A percentile compares a stretch with the other conserved stretches of the same genome.
Evolutionary conservation across 1,140 invertebrate species (phyloP).

Genomic region (Helicorthomorpha holstii): DNA sequence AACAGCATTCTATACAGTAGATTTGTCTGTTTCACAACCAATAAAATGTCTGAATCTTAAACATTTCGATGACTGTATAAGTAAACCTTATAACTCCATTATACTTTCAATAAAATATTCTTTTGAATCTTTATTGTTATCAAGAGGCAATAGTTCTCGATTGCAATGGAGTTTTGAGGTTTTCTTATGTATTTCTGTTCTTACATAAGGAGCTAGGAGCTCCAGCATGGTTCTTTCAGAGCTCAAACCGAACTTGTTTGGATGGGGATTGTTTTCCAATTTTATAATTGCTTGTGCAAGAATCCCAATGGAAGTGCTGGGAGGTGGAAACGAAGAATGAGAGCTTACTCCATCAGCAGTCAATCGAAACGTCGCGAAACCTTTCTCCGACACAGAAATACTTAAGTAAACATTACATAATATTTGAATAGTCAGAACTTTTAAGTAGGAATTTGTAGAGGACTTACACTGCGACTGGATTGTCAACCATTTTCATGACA

Average conservation of each 20-base stretch:
- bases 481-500: constrained; percentile 25
- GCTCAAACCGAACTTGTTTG: constrained; percentile 32
- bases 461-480: constrained; percentile 30
- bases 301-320: constrained; percentile 31
- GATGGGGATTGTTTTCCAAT: constrained; percentile 29
- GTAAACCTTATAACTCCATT: too few relatives aligned
- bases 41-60: too few relatives aligned
- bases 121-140: too few relatives aligned
- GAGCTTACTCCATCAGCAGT: constrained; percentile 26
- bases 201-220: constrained; percentile 25
- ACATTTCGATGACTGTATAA: too few relatives aligned
- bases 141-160: background rate
- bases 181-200: too few relatives aligned
- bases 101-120: too few relatives aligned
- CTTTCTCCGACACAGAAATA: constrained; percentile 37
- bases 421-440: too few relatives aligned
- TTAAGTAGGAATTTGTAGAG: too few relatives aligned
- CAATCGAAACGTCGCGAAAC: constrained; percentile 28
- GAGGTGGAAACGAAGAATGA: constrained; percentile 38
- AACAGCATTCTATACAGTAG: constrained; percentile 21
- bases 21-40: too few relatives aligned
- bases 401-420: too few relatives aligned
- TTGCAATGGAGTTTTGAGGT: too few relatives aligned
- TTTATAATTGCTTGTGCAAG: constrained; percentile 32
- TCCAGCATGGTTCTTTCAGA: constrained; percentile 29